Conservation (phyloP, 53 echinoderm and acorn worm species). For the Pentamera pediparva region DNA sequence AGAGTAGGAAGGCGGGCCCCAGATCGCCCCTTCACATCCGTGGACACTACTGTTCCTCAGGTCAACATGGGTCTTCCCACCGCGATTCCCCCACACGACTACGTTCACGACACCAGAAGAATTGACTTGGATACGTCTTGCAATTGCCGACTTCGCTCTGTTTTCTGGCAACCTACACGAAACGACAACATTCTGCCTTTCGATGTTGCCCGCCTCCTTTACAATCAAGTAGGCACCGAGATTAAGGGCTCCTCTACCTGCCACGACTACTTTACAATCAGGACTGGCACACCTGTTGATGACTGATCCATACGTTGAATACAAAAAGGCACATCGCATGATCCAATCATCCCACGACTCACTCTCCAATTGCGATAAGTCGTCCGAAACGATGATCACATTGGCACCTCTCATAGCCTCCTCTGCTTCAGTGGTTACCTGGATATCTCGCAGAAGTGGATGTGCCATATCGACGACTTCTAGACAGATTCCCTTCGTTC, state of each 20-base stretch:
- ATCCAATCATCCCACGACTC: conserved; percentile 45
- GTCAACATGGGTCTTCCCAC: conserved; percentile 71
- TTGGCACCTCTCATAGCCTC: conserved; percentile 66
- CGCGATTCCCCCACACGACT: conserved; percentile 84
- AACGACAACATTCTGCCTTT: conserved; percentile 79
- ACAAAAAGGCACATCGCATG: conserved; percentile 56
- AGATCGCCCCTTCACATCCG: conserved; percentile 93
- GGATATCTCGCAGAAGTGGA: conserved; percentile 66
- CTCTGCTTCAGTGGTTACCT: conserved; percentile 55
- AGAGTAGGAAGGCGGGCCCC: conserved; percentile 85
- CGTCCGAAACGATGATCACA: conserved; percentile 73
- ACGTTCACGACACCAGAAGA: conserved; percentile 73
- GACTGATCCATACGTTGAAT: conserved; percentile 58
- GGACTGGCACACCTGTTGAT: conserved; percentile 52
- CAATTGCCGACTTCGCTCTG: conserved; percentile 80
- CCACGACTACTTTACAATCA: conserved; percentile 75
- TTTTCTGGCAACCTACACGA: conserved; percentile 77
- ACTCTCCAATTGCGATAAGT: conserved; percentile 53
- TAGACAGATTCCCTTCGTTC: conserved; percentile 65
- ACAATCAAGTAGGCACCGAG: conserved; percentile 80
- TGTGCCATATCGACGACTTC: conserved; percentile 78
- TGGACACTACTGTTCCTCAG: conserved; percentile 62
- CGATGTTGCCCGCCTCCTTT: conserved; percentile 58
- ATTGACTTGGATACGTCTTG: conserved; percentile 79
- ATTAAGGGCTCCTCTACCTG: conserved; percentile 79